A percentile compares a stretch with the other conserved stretches of the same genome.
phyloP scores from a whole-genome alignment of 2,797 vertebrate species.

The Pagetopsis macropterus region DNA sequence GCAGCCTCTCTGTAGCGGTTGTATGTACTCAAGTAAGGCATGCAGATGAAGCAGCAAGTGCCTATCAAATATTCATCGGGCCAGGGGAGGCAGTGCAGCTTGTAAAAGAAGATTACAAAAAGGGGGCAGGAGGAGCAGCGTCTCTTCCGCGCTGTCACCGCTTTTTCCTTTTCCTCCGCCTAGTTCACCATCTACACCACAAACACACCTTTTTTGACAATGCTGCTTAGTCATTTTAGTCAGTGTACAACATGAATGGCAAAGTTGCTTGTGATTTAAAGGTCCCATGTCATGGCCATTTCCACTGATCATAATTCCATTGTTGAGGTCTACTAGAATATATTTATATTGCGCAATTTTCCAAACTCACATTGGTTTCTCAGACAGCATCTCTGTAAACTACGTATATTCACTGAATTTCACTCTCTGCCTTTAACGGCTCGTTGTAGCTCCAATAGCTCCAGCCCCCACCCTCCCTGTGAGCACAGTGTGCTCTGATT shows the following conservation, averaged over 20 bases:
- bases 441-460: no score
- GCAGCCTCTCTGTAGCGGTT: slow-evolving; percentile 50
- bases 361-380: no score
- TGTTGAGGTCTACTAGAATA: no score
- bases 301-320: no score
- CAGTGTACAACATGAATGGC: slow-evolving; percentile 3
- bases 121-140: slow-evolving; percentile 49
- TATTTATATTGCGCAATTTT: no score
- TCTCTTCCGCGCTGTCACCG: slow-evolving; percentile 22
- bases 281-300: no score
- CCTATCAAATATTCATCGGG: slow-evolving; percentile 80
- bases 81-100: slow-evolving; percentile 65
- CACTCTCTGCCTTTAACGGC: no score
- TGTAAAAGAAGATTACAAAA: slow-evolving; percentile 66
- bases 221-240: slow-evolving; percentile 14
- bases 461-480: no score
- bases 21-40: slow-evolving; percentile 64
- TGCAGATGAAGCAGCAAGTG: slow-evolving; percentile 78
- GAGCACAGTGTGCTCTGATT: no score
- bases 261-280: not conserved
- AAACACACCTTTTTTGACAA: not conserved
- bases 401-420: no score
- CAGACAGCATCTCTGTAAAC: no score
- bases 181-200: slow-evolving; percentile 9
- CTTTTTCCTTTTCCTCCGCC: slow-evolving; percentile 10